Evolutionary conservation across 2,113 vertebrate genomes (phyloP).

Genomic region (Spea multiplicata): DNA sequence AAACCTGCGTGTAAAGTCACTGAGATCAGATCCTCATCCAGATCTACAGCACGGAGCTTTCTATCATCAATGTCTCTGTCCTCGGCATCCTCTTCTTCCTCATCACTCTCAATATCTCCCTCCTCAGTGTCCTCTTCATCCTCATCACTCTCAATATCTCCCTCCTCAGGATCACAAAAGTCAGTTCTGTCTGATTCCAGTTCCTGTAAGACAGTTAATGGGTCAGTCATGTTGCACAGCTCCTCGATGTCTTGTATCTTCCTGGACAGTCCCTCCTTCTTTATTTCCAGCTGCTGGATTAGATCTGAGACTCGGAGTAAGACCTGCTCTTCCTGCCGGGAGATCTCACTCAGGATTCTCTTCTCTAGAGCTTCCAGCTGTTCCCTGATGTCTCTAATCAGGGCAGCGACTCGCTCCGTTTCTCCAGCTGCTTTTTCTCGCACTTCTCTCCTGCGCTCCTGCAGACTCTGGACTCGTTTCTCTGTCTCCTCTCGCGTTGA

Average conservation of each 20-base stretch:
- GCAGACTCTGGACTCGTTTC: constrained; percentile 3
- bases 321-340: constrained; percentile 1
- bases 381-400: constrained; percentile 16
- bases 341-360: constrained; percentile 5
- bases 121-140: background rate
- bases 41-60: background rate
- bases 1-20: background rate
- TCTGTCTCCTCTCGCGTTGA: background rate
- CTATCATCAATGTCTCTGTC: too few relatives aligned
- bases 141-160: background rate
- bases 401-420: background rate
- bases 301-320: background rate
- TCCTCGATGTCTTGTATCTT: constrained; percentile 9
- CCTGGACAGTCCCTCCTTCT: constrained; percentile 1
- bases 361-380: constrained; percentile 1
- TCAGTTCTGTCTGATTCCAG: background rate
- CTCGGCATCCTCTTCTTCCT: too few relatives aligned
- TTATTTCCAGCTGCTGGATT: background rate
- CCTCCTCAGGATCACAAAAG: background rate
- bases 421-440: background rate
- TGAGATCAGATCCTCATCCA: constrained; percentile 26
- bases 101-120: too few relatives aligned
- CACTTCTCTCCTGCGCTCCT: background rate
- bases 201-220: constrained; percentile 19
- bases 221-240: constrained; percentile 19